These are phyloP conservation scores for Notamacropus eugenii DNA, from an alignment of 2,797 vertebrate genomes.

Conservation along the genomic window DNA sequence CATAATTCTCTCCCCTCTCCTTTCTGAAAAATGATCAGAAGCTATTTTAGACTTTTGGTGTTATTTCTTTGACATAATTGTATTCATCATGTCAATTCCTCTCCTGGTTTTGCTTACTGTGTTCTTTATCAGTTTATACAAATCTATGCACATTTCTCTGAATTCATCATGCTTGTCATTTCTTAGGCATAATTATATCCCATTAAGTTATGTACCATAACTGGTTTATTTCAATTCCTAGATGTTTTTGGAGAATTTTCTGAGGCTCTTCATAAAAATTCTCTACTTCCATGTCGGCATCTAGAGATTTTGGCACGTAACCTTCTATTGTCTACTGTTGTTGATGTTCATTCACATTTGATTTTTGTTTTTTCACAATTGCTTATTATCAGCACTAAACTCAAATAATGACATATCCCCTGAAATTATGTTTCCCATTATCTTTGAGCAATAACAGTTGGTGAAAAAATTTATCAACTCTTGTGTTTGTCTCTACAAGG, in stretches of 20 bases:
- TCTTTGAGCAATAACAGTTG: neutral
- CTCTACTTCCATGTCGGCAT: neutral
- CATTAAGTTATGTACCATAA: neutral
- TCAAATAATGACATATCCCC: neutral
- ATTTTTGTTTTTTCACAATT: neutral
- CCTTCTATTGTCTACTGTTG: neutral
- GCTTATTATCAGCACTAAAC: neutral
- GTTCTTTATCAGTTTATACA: neutral
- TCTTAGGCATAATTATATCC: neutral
- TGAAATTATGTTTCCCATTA: neutral
- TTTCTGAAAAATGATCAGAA: neutral
- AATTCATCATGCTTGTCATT: neutral
- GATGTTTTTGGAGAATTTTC: neutral
- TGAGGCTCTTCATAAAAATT: neutral
- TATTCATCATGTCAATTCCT: neutral
- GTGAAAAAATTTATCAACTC: neutral
- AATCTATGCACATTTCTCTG: neutral
- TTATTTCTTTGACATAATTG: neutral
- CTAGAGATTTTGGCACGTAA: neutral
- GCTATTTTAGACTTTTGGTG: neutral
- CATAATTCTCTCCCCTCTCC: neutral
- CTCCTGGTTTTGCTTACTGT: neutral
- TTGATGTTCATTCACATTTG: neutral
- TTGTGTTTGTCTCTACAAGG: neutral
- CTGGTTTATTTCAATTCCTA: neutral